Percentiles rank a stretch among this genome's conserved stretches.
Evolutionary conservation across 2,888 invertebrate genomes (phyloP).

Genomic region (Blomia tropicalis): DNA sequence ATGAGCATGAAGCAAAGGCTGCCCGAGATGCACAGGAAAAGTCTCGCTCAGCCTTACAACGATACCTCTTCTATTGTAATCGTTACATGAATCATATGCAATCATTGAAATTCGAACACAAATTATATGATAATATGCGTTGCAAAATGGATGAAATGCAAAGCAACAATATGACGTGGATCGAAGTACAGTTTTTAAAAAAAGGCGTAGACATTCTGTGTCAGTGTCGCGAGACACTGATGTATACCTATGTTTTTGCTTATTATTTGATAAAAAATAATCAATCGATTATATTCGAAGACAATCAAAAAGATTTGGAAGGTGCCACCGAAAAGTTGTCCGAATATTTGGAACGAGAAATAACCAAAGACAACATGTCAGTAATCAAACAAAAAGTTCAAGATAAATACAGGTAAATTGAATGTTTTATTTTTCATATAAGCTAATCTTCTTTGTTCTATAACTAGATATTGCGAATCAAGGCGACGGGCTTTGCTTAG

Average conservation of each 20-base stretch:
- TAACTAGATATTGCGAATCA: slow-evolving; percentile 83
- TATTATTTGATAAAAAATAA: slow-evolving; percentile 95
- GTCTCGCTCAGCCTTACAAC: slow-evolving; percentile 78
- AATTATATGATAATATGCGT: slow-evolving; percentile 84
- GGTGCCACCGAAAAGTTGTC: slow-evolving; percentile 91
- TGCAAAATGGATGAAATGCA: slow-evolving; percentile 99
- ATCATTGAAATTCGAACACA: slow-evolving; percentile 89
- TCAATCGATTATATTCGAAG: slow-evolving; percentile 95
- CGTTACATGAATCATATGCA: slow-evolving; percentile 99
- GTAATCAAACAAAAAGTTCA: slow-evolving; percentile 98
- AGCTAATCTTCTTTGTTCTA: slow-evolving; percentile 1
- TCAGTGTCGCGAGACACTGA: slow-evolving; percentile 88
- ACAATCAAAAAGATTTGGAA: slow-evolving; percentile 94
- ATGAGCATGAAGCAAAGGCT: slow-evolving; percentile 88
- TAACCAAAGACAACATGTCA: slow-evolving; percentile 86
- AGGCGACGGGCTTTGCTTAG: slow-evolving; percentile 84
- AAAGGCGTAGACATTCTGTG: slow-evolving; percentile 92
- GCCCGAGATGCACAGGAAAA: slow-evolving; percentile 90
- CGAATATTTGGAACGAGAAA: slow-evolving; percentile 92
- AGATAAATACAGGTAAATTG: slow-evolving; percentile 72
- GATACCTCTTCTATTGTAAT: slow-evolving; percentile 96
- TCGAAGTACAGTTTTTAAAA: slow-evolving; percentile 95
- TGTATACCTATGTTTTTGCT: slow-evolving; percentile 99
- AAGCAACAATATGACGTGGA: slow-evolving; percentile 98
- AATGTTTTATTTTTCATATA: slow-evolving; percentile 16